These are phyloP conservation scores for Lycophotia porphyrea DNA, from an alignment of 2,888 invertebrate genomes.

Conservation along the genomic window DNA sequence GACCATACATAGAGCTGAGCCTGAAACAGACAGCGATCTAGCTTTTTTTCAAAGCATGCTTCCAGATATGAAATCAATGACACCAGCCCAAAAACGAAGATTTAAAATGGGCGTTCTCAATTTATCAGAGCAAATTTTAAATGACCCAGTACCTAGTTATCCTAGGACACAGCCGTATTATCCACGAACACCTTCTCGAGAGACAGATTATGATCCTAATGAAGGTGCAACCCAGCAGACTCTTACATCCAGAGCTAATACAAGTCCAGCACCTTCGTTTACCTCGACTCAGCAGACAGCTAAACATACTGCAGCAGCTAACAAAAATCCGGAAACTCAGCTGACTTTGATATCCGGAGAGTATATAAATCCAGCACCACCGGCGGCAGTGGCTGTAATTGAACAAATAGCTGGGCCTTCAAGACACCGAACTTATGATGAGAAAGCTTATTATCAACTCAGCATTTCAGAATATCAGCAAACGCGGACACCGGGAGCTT, in stretches of 20 bases:
- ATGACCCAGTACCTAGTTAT: conserved; percentile 53
- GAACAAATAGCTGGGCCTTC: conserved; percentile 57
- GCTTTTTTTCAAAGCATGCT: conserved; percentile 49
- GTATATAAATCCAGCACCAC: conserved; percentile 56
- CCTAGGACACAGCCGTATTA: conserved; percentile 49
- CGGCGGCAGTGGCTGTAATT: conserved; percentile 55
- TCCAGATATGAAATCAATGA: conserved; percentile 52
- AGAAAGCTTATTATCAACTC: conserved; percentile 54
- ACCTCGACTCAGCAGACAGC: conserved; percentile 54
- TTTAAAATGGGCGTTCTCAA: conserved; percentile 49
- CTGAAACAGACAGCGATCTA: conserved; percentile 49
- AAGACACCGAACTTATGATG: conserved; percentile 54
- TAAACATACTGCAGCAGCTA: conserved; percentile 51
- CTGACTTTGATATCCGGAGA: conserved; percentile 51
- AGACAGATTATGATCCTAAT: conserved; percentile 56
- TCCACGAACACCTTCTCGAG: conserved; percentile 56
- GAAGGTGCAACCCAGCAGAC: conserved; percentile 56
- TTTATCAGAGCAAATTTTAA: conserved; percentile 52
- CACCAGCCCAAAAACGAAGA: conserved; percentile 51
- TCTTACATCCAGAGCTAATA: conserved; percentile 52
- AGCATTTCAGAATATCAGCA: conserved; percentile 57
- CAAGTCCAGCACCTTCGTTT: conserved; percentile 53
- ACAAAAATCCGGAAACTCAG: conserved; percentile 53
- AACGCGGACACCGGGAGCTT: conserved; percentile 54
- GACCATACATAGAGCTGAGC: conserved; percentile 42